Evolutionary conservation across 2,113 vertebrate genomes (phyloP), one percentile per base, ranked within the genome.

Genomic region (Microtus montanus): DNA sequence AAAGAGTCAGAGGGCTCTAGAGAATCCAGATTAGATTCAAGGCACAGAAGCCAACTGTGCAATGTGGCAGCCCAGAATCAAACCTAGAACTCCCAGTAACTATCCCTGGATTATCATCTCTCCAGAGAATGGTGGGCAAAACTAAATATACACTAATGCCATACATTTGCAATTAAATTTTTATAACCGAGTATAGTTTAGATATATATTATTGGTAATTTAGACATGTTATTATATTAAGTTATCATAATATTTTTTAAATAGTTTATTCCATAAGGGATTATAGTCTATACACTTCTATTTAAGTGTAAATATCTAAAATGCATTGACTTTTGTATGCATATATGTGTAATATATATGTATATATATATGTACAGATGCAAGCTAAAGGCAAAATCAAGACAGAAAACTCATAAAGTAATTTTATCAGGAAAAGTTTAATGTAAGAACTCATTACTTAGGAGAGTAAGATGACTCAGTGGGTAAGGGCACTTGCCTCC

Each of bases 1-100:
- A 93, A 93, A 94, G 87, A 91, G 63, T 96, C 95, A 93, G 79
- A 86, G 73, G 78, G 63, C 79, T 87, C 68, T 30, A 79, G 86
- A 44, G 89, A 79, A 87, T 79, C 86, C 54, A 64, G 66, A 71
- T 87, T 73, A 87, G 90, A 93, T 41, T 90, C 54, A 93, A 90
- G 68, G 66, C 74, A 68, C 26, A 86, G 79, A 70, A 91, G 70
- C 87, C 87, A 75, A 68, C 30, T 93, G 44, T 85, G 85, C 82
- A 79, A 38, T 90, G 64, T 49, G 44, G 64, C 22, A 71, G 28
- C 19, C 41, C 8, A 68, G 66, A 47, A 63, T 44, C 63, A 92
- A 64, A 38, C 33, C 58, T 61, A 24, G 52, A 71, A 58, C 61
- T 54, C 64, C 74, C 90, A 93, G 77, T 44, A 75, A 78, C 84